Conservation (phyloP, 2,113 vertebrate genomes). For the Aix galericulata region DNA sequence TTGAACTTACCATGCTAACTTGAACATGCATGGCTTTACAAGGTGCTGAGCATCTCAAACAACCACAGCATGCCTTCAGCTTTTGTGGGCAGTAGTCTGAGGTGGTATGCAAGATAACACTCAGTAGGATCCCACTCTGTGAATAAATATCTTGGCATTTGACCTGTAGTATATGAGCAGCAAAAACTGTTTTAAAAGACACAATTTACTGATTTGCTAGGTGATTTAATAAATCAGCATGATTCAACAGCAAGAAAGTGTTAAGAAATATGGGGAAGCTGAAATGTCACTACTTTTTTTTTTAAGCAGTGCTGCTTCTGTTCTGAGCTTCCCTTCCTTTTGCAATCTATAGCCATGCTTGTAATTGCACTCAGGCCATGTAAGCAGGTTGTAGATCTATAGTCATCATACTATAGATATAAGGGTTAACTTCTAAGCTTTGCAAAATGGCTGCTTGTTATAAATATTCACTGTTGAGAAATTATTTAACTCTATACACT, state of each 20-base stretch:
- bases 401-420: background rate
- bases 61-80: background rate
- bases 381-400: background rate
- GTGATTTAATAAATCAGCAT: background rate
- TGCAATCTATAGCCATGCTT: accelerated
- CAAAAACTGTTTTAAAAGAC: background rate
- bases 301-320: background rate
- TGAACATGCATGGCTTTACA: background rate
- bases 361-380: background rate
- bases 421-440: background rate
- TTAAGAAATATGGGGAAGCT: background rate
- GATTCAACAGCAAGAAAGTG: background rate
- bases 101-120: background rate
- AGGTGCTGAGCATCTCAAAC: background rate
- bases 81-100: background rate
- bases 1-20: background rate
- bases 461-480: background rate
- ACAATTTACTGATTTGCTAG: background rate
- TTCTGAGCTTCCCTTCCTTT: background rate
- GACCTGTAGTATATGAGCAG: background rate
- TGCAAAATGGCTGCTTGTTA: background rate
- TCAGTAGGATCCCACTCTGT: background rate
- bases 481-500: background rate
- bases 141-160: background rate
- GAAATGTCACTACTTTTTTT: background rate